A percentile compares a stretch with the other conserved stretches of the same genome.
Evolutionary conservation across 1,140 invertebrate species (phyloP).

Genomic region (Caenorhabditis briggsae): DNA sequence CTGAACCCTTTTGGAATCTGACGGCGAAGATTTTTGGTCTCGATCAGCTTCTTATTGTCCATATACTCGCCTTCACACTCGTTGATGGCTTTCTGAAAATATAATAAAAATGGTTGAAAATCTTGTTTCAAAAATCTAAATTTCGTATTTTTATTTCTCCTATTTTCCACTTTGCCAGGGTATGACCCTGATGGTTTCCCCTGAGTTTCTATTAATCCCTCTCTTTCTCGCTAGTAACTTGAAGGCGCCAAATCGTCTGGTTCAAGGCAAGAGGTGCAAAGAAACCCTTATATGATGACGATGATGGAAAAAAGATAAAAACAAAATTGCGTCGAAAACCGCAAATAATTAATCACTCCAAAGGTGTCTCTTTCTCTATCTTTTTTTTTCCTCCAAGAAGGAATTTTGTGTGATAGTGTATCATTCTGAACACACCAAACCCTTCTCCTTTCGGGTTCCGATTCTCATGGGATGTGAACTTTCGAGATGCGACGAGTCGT

Average conservation of each 20-base stretch:
- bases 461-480: not conserved
- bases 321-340: not conserved
- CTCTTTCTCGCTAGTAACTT: not conserved
- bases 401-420: slow-evolving; percentile 21
- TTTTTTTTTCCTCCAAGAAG: not conserved
- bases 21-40: slow-evolving; percentile 82
- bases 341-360: not conserved
- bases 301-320: not conserved
- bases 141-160: too few species aligned
- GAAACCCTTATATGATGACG: not conserved
- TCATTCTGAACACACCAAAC: not conserved
- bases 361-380: not conserved
- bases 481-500: not conserved
- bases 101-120: not conserved
- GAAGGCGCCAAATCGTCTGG: slow-evolving; percentile 2
- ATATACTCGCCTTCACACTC: slow-evolving; percentile 95
- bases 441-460: too few species aligned
- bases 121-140: too few species aligned
- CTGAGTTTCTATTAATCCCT: not conserved
- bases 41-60: slow-evolving; percentile 93
- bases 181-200: too few species aligned
- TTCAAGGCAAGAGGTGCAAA: not conserved
- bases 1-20: slow-evolving; percentile 90
- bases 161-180: too few species aligned
- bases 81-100: slow-evolving; percentile 87